Conservation (phyloP, 53 echinoderm and acorn worm species). For the Zoroaster sp. region DNA sequence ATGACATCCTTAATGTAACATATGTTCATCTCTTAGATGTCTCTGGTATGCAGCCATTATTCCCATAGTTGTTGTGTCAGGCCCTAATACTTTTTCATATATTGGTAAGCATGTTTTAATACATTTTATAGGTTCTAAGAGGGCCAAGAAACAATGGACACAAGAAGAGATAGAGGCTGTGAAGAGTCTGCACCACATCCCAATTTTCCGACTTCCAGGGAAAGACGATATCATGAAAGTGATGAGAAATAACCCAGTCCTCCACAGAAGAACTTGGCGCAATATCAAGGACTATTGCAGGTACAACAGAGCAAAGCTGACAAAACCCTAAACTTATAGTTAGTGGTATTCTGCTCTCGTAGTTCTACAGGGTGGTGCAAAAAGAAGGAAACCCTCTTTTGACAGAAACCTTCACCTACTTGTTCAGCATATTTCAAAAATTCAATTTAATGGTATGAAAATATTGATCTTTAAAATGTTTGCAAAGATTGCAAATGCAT, state of each 20-base stretch:
- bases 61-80: background rate
- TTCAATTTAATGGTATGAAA: background rate
- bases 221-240: background rate
- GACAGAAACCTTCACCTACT: background rate
- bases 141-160: background rate
- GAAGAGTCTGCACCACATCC: background rate
- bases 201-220: background rate
- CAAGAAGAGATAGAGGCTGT: background rate
- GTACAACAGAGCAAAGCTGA: background rate
- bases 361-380: background rate
- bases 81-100: background rate
- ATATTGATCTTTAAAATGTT: background rate
- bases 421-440: background rate
- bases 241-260: background rate
- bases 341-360: too few relatives aligned
- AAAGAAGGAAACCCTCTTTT: background rate
- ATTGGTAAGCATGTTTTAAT: background rate
- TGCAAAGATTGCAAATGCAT: background rate
- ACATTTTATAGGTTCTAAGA: background rate
- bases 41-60: background rate
- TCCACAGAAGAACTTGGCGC: background rate
- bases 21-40: background rate
- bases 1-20: background rate
- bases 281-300: background rate
- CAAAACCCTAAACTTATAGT: background rate